A percentile compares a stretch with the other conserved stretches of the same genome.
These are phyloP conservation scores for Empidonax traillii DNA, from an alignment of 2,113 vertebrate species.

Conservation along the genomic window DNA sequence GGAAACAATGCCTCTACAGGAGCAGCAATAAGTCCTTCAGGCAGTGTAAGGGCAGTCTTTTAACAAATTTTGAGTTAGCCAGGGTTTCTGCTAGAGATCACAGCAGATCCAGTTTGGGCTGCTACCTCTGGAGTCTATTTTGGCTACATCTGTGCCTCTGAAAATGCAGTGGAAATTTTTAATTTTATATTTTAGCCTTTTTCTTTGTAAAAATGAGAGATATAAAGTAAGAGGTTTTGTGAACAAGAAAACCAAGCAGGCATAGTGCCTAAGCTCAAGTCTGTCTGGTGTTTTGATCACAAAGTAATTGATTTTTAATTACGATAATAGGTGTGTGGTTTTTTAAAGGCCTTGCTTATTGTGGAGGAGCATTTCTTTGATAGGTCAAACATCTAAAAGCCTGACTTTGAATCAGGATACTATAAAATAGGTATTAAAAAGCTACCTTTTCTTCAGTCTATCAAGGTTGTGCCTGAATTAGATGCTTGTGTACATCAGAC, in stretches of 20 bases:
- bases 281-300: background rate
- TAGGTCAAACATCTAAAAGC: background rate
- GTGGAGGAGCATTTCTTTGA: background rate
- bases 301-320: background rate
- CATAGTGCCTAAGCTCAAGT: background rate
- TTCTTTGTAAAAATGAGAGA: background rate
- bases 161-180: background rate
- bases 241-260: background rate
- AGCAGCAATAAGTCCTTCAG: background rate
- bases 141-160: background rate
- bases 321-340: rapidly evolving
- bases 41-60: background rate
- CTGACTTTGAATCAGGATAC: background rate
- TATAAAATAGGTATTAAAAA: background rate
- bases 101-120: background rate
- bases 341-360: background rate
- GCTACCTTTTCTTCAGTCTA: background rate
- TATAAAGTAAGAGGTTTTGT: background rate
- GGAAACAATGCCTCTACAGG: background rate
- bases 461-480: background rate
- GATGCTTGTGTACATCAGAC: background rate
- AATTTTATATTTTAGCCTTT: background rate
- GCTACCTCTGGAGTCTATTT: background rate
- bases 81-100: background rate
- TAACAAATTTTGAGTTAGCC: background rate